A percentile compares a stretch with the other conserved stretches of the same genome.
These are phyloP conservation scores for Orycteropus afer DNA, from an alignment of 2,113 vertebrate genomes.

Conservation along the genomic window DNA sequence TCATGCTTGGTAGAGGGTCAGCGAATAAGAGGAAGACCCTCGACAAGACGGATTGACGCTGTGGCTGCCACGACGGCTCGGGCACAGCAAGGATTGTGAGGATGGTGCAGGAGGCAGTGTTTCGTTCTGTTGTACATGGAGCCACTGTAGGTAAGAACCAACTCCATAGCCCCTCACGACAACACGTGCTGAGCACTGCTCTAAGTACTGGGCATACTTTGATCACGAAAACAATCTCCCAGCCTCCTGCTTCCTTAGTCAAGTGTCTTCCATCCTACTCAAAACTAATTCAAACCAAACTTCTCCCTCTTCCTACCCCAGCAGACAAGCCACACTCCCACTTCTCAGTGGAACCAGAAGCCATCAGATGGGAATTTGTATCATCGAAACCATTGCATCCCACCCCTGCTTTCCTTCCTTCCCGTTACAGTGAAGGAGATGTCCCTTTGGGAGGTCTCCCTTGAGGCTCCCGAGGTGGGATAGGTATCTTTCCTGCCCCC, in stretches of 20 bases:
- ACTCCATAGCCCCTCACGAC: too few species aligned
- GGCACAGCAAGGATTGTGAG: too few species aligned
- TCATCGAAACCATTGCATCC: background rate
- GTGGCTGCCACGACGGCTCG: too few species aligned
- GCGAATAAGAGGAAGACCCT: too few species aligned
- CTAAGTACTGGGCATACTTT: background rate
- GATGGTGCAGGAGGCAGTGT: too few species aligned
- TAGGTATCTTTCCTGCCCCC: background rate
- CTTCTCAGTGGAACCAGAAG: constrained; percentile 26
- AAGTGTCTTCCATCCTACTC: background rate
- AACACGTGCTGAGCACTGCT: background rate
- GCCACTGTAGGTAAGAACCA: too few species aligned
- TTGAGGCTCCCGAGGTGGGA: background rate
- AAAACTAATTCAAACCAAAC: background rate
- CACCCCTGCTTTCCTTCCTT: background rate
- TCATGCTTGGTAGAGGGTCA: too few species aligned
- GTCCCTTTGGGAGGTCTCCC: background rate
- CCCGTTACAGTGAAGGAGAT: background rate
- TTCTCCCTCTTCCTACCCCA: background rate
- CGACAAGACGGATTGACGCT: too few species aligned
- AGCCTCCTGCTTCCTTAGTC: background rate
- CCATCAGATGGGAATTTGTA: background rate
- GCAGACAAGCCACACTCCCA: background rate
- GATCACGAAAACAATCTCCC: background rate
- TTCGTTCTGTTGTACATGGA: too few species aligned